Percentiles rank a stretch among this genome's conserved stretches.
Evolutionary conservation across 2,797 vertebrate species (phyloP).

Genomic region (Rhabdomys pumilio): DNA sequence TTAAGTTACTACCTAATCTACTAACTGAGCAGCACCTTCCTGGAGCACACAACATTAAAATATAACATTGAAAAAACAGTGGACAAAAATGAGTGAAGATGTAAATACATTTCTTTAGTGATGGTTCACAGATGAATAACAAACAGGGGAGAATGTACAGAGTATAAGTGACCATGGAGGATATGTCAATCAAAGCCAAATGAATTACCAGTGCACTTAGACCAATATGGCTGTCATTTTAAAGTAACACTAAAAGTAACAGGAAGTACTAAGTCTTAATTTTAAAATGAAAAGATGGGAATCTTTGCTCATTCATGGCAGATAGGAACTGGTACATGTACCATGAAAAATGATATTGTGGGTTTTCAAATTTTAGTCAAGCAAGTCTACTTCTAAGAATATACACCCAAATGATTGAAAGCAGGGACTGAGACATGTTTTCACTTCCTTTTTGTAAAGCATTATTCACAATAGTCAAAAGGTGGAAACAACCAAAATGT

Average conservation of each 20-base stretch:
- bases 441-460: not conserved
- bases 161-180: too few relatives aligned
- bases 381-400: not conserved
- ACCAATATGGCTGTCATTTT: not conserved
- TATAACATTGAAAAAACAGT: not conserved
- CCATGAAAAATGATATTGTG: not conserved
- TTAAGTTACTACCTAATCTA: not conserved
- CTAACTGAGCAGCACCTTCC: not conserved
- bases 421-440: not conserved
- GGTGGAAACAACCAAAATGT: not conserved
- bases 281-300: not conserved
- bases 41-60: not conserved
- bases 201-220: not conserved
- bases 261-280: not conserved
- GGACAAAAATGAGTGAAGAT: not conserved
- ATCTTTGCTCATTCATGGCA: not conserved
- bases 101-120: not conserved
- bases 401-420: not conserved
- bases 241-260: not conserved
- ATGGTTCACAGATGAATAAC: not conserved
- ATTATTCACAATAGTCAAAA: not conserved
- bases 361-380: not conserved
- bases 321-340: not conserved
- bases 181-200: not conserved
- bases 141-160: not conserved